Evolutionary conservation across 2,888 invertebrate species (phyloP).

Genomic region (Coleophora deauratella): DNA sequence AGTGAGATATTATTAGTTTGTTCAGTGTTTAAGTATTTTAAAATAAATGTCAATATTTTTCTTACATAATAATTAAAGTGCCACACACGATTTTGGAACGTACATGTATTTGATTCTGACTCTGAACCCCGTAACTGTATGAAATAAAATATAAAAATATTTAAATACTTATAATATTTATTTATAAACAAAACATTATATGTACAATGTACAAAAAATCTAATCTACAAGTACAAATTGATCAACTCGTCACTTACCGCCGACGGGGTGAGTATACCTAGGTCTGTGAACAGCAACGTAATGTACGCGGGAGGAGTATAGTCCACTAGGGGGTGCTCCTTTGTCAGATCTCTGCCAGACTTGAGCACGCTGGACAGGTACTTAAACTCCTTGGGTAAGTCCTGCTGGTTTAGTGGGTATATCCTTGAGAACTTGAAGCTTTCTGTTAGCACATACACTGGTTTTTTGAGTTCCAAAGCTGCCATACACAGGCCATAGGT

Average conservation of each 20-base stretch:
- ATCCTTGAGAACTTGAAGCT: slow-evolving; percentile 97
- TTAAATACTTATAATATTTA: no score
- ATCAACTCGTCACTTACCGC: slow-evolving; percentile 98
- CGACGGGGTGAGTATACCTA: slow-evolving; percentile 96
- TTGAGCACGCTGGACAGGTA: slow-evolving; percentile 68
- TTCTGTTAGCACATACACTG: slow-evolving; percentile 96
- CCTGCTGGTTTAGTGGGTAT: slow-evolving; percentile 94
- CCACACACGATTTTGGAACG: slow-evolving; percentile 49
- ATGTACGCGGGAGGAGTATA: slow-evolving; percentile 97
- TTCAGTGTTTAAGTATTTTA: slow-evolving; percentile 28
- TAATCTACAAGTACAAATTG: slow-evolving; percentile 89
- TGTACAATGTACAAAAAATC: no score
- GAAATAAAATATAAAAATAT: no score
- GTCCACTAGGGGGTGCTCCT: slow-evolving; percentile 92
- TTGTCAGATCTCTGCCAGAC: slow-evolving; percentile 53
- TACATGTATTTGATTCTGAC: slow-evolving; percentile 13
- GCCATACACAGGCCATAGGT: slow-evolving; percentile 89
- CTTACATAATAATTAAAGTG: slow-evolving; percentile 55
- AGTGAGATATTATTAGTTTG: slow-evolving; percentile 37
- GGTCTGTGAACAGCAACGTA: slow-evolving; percentile 93
- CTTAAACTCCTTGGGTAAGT: slow-evolving; percentile 92
- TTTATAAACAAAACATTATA: slow-evolving; percentile 23
- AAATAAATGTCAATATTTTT: slow-evolving; percentile 52
- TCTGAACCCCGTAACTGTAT: background rate
- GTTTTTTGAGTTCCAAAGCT: slow-evolving; percentile 92